Base-by-base conservation (phyloP, 2,888 invertebrate species). In the Ectobius pallidus region DNA sequence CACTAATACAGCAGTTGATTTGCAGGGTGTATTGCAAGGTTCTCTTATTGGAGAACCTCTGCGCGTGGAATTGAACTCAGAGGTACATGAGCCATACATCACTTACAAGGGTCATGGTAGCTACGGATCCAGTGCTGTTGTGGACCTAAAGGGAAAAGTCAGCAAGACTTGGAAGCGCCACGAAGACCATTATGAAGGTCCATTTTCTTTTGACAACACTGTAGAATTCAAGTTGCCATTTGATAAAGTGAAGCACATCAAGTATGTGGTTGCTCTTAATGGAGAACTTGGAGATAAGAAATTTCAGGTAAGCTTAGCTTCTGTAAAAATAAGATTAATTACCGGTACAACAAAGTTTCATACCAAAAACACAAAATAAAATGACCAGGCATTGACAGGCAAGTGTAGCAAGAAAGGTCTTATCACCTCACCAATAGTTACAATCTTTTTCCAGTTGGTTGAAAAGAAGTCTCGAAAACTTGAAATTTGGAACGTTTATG, bases 191-290 rank as follows among this genome's bases (percentile, higher is more conserved):
- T 70, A 76, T 0, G 3, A 80, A 2, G 22, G 69, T 71, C 44
- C 63, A 25, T 70, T 72, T 32, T 16, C 81, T 0, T 79, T 84
- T 0, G 81, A 82, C 2, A 82, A 80, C 32, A 79, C 83, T 2
- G 84, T 86, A n/a, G 87, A 88, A 3, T 9, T 90, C 0, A 84
- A 86, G 22, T 80, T 89, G 25, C 89, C 90, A 0, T 84, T 86
- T 25, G 71, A 72, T 16, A 69, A 69, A 49, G 7, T 71, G 1
- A 68, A 69, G 49, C 46, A 61, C n/a, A 30, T 71, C 1, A 72
- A 74, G 52, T 11, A 49, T 14, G 16, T 20, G 14, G 6, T 22
- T 44, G 7, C 1, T n/a, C 7, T 65, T 3, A 49, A 34, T 22
- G 71, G 62, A 22, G 63, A 62, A 42, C 30, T 32, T 16, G 49